These are phyloP conservation scores for Pachycephus smyrnensis DNA, from an alignment of 2,888 invertebrate species.

Conservation along the genomic window DNA sequence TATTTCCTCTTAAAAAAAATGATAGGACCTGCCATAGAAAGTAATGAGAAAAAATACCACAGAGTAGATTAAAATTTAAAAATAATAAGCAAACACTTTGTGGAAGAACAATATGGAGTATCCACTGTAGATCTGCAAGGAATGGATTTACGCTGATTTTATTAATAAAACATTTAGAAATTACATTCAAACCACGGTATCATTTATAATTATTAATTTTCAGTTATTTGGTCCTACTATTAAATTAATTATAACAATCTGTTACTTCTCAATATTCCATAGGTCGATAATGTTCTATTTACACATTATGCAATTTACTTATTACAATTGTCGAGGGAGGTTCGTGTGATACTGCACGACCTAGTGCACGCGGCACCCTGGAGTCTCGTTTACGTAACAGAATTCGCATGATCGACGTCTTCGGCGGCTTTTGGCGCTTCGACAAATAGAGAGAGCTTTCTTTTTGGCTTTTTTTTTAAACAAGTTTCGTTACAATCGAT, in stretches of 20 bases:
- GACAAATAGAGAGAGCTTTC: not conserved
- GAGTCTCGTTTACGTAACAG: slow-evolving; percentile 7
- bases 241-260: slow-evolving; percentile 56
- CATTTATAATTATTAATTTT: slow-evolving; percentile 48
- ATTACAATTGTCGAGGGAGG: slow-evolving; percentile 30
- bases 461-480: not conserved
- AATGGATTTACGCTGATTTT: slow-evolving; percentile 40
- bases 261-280: slow-evolving; percentile 20
- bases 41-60: not conserved
- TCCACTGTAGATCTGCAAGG: not conserved
- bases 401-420: not conserved
- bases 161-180: slow-evolving; percentile 65
- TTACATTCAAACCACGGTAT: slow-evolving; percentile 55
- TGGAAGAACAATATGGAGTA: not conserved
- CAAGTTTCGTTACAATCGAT: not conserved
- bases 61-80: not conserved
- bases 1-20: not conserved
- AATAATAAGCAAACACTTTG: not conserved
- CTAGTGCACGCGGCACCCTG: slow-evolving; percentile 8
- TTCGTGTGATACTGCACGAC: slow-evolving; percentile 32
- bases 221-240: slow-evolving; percentile 51
- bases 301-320: slow-evolving; percentile 35
- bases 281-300: slow-evolving; percentile 16
- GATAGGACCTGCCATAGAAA: not conserved
- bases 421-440: not conserved